A percentile compares a stretch with the other conserved stretches of the same genome.
Conservation (phyloP, 2,113 vertebrate species). For the Zosterops borbonicus region DNA sequence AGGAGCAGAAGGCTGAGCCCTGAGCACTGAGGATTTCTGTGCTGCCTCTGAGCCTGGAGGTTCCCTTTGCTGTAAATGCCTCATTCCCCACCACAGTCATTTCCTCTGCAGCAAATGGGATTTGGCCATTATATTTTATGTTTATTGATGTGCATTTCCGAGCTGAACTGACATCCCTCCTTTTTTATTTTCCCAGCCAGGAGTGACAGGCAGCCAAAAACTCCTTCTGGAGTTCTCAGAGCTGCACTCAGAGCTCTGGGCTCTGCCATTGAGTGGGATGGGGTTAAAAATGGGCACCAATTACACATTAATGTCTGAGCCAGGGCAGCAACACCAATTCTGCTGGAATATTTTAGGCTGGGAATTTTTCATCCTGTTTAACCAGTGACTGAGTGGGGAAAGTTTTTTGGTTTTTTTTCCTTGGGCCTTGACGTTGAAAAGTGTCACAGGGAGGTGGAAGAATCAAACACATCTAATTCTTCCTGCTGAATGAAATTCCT, state of each 20-base stretch:
- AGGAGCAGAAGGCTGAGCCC: neutral
- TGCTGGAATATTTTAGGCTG: neutral
- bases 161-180: neutral
- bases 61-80: neutral
- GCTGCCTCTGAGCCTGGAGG: neutral
- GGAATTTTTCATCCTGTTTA: neutral
- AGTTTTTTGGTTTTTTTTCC: neutral
- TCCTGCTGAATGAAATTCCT: neutral
- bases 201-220: conserved; percentile 11
- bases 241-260: neutral
- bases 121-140: neutral
- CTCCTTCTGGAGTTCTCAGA: neutral
- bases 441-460: neutral
- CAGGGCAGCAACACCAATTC: neutral
- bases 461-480: neutral
- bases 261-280: neutral
- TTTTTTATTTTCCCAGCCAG: neutral
- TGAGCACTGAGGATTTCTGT: neutral
- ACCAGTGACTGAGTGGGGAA: neutral
- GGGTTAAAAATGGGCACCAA: neutral
- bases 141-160: conserved; percentile 15
- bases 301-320: neutral
- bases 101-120: conserved; percentile 37
- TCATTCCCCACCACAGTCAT: neutral
- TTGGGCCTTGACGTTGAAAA: neutral